These are phyloP conservation scores for Beroe ovata DNA, from an alignment of 37 sponge, comb jelly and placozoan species.

Conservation along the genomic window DNA sequence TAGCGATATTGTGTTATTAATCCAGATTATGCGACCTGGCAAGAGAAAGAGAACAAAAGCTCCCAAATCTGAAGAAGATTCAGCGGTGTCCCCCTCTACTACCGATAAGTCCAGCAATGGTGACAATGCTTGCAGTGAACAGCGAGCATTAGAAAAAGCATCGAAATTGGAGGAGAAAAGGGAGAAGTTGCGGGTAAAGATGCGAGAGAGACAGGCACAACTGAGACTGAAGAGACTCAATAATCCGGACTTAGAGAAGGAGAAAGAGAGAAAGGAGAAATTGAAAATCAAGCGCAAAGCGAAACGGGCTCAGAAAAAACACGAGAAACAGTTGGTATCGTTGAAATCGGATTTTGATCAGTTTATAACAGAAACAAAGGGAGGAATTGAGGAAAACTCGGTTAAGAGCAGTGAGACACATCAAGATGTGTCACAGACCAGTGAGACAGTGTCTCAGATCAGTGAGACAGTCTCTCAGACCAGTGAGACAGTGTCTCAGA, in stretches of 20 bases:
- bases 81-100: background rate
- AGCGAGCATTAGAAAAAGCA: background rate
- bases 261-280: background rate
- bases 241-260: constrained; percentile 35
- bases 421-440: too few species aligned
- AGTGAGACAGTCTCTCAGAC: too few species aligned
- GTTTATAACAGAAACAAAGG: constrained; percentile 5
- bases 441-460: too few species aligned
- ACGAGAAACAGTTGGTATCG: background rate
- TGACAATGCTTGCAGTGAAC: background rate
- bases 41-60: constrained; percentile 18
- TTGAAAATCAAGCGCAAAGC: constrained; percentile 23
- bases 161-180: background rate
- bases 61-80: background rate
- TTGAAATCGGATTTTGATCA: constrained; percentile 19
- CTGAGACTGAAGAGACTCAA: constrained; percentile 14
- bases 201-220: background rate
- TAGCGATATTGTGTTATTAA: too few species aligned
- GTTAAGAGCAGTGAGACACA: too few species aligned
- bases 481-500: too few species aligned
- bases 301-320: background rate
- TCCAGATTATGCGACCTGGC: constrained; percentile 11
- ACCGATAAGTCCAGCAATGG: background rate
- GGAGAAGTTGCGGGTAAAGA: background rate
- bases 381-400: too few species aligned